Evolutionary conservation across 2,888 invertebrate species (phyloP).

Genomic region (Neoascia interrupta): DNA sequence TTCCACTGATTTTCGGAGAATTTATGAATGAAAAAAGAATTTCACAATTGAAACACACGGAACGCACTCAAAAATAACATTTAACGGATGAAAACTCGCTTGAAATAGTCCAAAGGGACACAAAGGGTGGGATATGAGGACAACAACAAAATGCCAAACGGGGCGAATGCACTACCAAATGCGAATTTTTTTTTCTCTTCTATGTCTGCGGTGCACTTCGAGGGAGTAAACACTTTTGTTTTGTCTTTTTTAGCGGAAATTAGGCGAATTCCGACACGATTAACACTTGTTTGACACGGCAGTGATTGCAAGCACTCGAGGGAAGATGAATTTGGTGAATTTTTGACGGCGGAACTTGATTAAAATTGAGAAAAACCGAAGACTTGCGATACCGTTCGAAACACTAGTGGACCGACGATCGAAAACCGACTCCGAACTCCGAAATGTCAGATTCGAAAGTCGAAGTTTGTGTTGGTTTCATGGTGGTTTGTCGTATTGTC

Average conservation of each 20-base stretch:
- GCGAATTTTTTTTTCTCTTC: slow-evolving; percentile 52
- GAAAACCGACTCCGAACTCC: slow-evolving; percentile 67
- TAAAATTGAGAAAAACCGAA: slow-evolving; percentile 53
- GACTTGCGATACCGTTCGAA: slow-evolving; percentile 46
- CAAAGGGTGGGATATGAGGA: slow-evolving; percentile 50
- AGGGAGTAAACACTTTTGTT: slow-evolving; percentile 47
- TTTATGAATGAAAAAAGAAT: slow-evolving; percentile 49
- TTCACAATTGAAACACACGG: slow-evolving; percentile 10
- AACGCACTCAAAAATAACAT: slow-evolving; percentile 39
- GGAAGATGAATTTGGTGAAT: slow-evolving; percentile 11
- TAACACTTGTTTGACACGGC: slow-evolving; percentile 21
- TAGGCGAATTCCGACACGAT: neutral
- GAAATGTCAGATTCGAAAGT: slow-evolving; percentile 62
- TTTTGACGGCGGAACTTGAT: slow-evolving; percentile 16
- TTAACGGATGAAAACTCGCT: neutral
- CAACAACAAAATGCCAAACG: slow-evolving; percentile 27
- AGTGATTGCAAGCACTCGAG: slow-evolving; percentile 34
- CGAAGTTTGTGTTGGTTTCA: slow-evolving; percentile 53
- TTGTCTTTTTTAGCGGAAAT: slow-evolving; percentile 41
- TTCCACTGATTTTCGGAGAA: slow-evolving; percentile 14
- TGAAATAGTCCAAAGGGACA: slow-evolving; percentile 28
- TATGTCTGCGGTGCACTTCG: slow-evolving; percentile 36
- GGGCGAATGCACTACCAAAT: slow-evolving; percentile 67
- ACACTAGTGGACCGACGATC: slow-evolving; percentile 53
- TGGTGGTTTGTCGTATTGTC: slow-evolving; percentile 17